Evolutionary conservation across 2,113 vertebrate genomes (phyloP).

Genomic region (Vicugna pacos): DNA sequence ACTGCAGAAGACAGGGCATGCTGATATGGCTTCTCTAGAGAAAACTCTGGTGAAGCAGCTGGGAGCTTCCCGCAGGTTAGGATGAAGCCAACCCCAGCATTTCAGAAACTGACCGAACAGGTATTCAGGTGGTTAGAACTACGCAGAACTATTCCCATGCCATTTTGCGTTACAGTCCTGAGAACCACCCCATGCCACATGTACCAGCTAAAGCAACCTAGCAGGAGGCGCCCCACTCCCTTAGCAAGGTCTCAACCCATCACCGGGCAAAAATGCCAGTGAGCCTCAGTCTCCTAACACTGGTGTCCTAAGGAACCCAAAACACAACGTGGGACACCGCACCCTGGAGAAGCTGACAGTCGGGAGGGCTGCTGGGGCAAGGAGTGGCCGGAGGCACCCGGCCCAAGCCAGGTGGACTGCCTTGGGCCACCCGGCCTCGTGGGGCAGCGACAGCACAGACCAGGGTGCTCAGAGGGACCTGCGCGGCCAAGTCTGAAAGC

Average conservation of each 20-base stretch:
- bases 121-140: rapidly evolving
- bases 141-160: background rate
- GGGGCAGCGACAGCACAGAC: background rate
- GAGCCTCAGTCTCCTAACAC: background rate
- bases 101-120: background rate
- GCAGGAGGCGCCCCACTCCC: background rate
- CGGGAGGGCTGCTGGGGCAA: background rate
- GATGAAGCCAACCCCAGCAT: background rate
- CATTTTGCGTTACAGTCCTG: background rate
- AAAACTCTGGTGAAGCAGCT: background rate
- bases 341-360: background rate
- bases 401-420: rapidly evolving
- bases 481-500: rapidly evolving
- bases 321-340: too few relatives aligned
- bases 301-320: background rate
- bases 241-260: background rate
- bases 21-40: background rate
- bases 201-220: background rate
- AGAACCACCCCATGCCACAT: background rate
- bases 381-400: background rate
- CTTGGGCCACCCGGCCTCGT: background rate
- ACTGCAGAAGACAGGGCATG: background rate
- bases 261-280: rapidly evolving
- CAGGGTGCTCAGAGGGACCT: background rate
- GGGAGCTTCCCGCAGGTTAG: background rate